A percentile compares a stretch with the other conserved stretches of the same genome.
phyloP scores from a whole-genome alignment of 2,113 vertebrate species.

The Aythya baeri region DNA sequence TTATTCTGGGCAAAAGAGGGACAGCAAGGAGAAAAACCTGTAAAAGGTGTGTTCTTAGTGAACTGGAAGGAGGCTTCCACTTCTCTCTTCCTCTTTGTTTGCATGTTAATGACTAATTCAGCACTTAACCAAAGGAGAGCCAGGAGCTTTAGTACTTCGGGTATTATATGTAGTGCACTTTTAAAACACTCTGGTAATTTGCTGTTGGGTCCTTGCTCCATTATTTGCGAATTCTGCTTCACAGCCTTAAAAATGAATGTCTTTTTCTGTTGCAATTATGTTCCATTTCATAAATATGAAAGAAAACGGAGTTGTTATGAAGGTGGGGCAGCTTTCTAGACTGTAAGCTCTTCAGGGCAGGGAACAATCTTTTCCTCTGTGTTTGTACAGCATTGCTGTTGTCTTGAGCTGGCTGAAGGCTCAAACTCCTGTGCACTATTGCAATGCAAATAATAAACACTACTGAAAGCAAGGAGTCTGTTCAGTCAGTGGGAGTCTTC shows the following conservation, averaged over 20 bases:
- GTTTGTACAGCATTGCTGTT: neutral
- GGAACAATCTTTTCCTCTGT: neutral
- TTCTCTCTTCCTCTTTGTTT: neutral
- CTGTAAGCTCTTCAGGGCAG: slow-evolving; percentile 60
- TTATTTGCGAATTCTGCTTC: neutral
- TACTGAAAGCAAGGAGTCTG: slow-evolving; percentile 9
- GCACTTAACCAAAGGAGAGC: neutral
- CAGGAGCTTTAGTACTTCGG: neutral
- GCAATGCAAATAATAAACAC: slow-evolving; percentile 61
- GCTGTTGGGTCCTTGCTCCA: neutral
- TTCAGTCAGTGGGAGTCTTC: neutral
- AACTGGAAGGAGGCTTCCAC: neutral
- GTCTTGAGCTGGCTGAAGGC: neutral
- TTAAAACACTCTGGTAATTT: neutral
- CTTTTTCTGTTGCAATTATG: neutral
- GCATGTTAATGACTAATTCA: neutral
- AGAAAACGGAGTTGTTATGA: neutral
- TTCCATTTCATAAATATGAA: slow-evolving; percentile 2
- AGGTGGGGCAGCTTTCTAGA: slow-evolving; percentile 36
- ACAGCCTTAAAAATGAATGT: neutral
- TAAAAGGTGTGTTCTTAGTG: neutral
- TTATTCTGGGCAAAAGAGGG: neutral
- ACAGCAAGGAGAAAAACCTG: neutral
- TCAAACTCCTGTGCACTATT: neutral
- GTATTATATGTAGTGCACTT: neutral